A percentile compares a stretch with the other conserved stretches of the same genome.
phyloP scores from a whole-genome alignment of 2,113 vertebrate genomes.

The Clinocottus analis region DNA sequence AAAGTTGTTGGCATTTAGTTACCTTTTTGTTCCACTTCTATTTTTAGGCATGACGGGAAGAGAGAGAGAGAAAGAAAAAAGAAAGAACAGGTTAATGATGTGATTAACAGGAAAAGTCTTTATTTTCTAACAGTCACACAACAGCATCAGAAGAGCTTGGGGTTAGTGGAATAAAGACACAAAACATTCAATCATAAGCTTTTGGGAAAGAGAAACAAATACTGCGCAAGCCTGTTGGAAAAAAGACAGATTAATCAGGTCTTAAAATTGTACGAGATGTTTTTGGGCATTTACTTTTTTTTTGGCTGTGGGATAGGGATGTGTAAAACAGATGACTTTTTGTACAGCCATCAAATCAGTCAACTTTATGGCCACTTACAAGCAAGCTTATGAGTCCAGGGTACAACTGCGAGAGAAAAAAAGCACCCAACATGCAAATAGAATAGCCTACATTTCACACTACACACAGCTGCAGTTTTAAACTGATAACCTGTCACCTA shows the following conservation, averaged over 20 bases:
- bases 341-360: background rate
- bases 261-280: conserved; percentile 6
- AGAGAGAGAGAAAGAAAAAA: conserved; percentile 92
- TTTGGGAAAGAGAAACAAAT: conserved; percentile 5
- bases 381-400: background rate
- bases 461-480: background rate
- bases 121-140: conserved; percentile 47
- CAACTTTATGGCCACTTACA: conserved; percentile 9
- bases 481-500: background rate
- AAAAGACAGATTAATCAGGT: conserved; percentile 55
- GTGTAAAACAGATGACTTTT: conserved; percentile 20
- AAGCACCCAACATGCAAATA: background rate
- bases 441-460: background rate
- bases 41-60: conserved; percentile 88
- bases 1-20: conserved; percentile 93
- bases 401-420: background rate
- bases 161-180: conserved; percentile 50
- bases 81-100: conserved; percentile 93
- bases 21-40: conserved; percentile 99
- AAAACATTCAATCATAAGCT: conserved; percentile 37
- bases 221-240: conserved; percentile 35
- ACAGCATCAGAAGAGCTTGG: conserved; percentile 23
- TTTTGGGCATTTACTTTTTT: background rate
- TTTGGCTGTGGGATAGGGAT: conserved; percentile 2
- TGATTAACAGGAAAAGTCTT: conserved; percentile 77